Base-by-base conservation (phyloP, 2,888 invertebrate genomes). In the Andrena haemorrhoa region DNA sequence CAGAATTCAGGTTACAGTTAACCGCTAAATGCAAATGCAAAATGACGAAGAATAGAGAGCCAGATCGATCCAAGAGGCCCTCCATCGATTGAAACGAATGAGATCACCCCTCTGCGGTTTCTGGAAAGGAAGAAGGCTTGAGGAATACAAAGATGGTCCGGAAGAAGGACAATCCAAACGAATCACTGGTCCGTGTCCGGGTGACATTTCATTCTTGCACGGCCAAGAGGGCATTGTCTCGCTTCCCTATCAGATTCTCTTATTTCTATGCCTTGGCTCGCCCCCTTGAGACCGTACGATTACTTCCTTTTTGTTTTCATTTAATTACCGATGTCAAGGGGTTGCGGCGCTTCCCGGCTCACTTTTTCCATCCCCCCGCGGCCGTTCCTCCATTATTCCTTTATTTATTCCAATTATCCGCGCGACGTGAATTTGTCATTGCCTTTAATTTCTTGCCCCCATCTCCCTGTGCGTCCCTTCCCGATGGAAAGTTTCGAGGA, bases 291-390 rank as follows among this genome's bases (percentile, higher is more conserved):
- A 91, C 90, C 90, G 91, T 91, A 91, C 93, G 92, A 93, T 93
- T 93, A 93, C 92, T 93, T 93, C 92, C 92, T 92, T 93, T 93
- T 93, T 93, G 93, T 93, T 93, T 93, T 93, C 93, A 92, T 93
- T 93, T 93, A 93, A 93, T 93, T 93, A 93, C 93, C 92, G 93
- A 93, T 93, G 93, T 93, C 93, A 93, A 93, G 93, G 93, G 93
- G 93, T 93, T 93, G 92, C 89, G 91, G 89, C 87, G 41, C 69
- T 65, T 68, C 60, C 31, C 73, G 31, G 10, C 49, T 84, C 84
- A 83, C 87, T 87, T 86, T 85, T 85, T 86, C 84, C 85, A 75
- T 73, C 60, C 56, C 88, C 85, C 82, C 82, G 87, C 89, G 80
- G 12, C 56, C 23, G 20, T 88, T 88, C 89, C 91, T 92, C 91